Evolutionary conservation across 1,140 invertebrate genomes (phyloP).

Genomic region (Drosophila kanapiae): DNA sequence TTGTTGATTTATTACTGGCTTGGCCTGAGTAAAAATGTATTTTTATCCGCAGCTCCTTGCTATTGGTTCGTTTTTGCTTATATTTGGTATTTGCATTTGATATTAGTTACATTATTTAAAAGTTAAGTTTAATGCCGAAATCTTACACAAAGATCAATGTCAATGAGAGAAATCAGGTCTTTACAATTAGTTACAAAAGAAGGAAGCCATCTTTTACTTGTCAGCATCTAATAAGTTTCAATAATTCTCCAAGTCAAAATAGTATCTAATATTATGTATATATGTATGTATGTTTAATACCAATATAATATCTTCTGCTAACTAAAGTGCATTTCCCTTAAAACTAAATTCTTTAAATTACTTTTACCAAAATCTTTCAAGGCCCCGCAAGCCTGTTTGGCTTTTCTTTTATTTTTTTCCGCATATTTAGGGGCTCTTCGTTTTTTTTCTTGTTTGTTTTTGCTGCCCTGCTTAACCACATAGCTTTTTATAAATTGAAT

Average conservation of each 20-base stretch:
- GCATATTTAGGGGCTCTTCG: conserved; percentile 6
- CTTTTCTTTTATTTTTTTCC: background rate
- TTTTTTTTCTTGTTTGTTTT: conserved; percentile 16
- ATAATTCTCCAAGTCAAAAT: too few relatives aligned
- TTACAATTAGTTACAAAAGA: too few relatives aligned
- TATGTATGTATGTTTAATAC: too few relatives aligned
- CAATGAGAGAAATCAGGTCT: too few relatives aligned
- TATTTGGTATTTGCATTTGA: background rate
- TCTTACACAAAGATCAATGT: too few relatives aligned
- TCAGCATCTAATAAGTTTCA: too few relatives aligned
- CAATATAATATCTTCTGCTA: background rate
- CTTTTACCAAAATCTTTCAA: background rate
- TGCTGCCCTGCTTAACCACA: conserved; percentile 23
- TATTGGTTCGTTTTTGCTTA: background rate
- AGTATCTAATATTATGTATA: too few relatives aligned
- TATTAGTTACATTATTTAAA: background rate
- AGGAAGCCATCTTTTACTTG: too few relatives aligned
- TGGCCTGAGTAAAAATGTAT: background rate
- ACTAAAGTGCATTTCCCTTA: background rate
- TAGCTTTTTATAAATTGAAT: conserved; percentile 39
- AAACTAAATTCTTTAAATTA: background rate
- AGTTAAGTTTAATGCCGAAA: too few relatives aligned
- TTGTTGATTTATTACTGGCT: conserved; percentile 5
- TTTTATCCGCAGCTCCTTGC: background rate
- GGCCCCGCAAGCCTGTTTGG: background rate